Base-by-base conservation (phyloP, 1,140 invertebrate species). In the Theocolax elegans region DNA sequence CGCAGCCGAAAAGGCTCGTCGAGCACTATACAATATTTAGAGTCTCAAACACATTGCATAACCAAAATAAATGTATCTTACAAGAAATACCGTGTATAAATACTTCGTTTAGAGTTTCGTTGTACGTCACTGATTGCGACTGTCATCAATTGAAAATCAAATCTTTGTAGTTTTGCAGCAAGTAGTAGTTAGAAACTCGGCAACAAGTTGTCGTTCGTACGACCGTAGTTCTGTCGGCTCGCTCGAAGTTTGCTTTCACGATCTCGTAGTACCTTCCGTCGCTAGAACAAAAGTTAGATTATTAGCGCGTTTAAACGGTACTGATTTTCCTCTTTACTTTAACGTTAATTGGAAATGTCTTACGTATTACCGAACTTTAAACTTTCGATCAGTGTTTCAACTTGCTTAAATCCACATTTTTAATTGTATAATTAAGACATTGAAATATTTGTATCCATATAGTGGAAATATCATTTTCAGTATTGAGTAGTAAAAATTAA, bases 211-310 rank as follows among this genome's bases (percentile, higher is more conserved):
- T 94, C 10, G 97, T 98, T 27, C 98, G 87, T 0, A 99, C 97
- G 13, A 99, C 97, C 1, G 97, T 99, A 51, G 91, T 90, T 73
- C 98, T 89, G 83, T 99, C 97, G 3, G 98, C 98, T 77, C 98
- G 89, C 83, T 99, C 98, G 81, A 99, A 99, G 85, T 99, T 99
- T 0, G 97, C 97, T 83, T 99, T 98, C 13, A 99, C 97, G 73
- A 99, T 94, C 87, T 99, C 98, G 80, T 99, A 99, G 84, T 99
- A 99, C 64, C 98, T 94, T 3, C 98, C 98, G 84, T 99, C 98
- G 82, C 96, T 98, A 80, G 81, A 90, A 87, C 81, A 62, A 62
- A 46, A 27, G 21, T 48, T 6, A 48, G 10, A 48, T 15, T 44
- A 3, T n/a, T n/a, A n/a, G n/a, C n/a, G n/a, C n/a, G n/a, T n/a